Conservation (phyloP, 2,888 invertebrate species). For the Pristionchus arcanus region DNA sequence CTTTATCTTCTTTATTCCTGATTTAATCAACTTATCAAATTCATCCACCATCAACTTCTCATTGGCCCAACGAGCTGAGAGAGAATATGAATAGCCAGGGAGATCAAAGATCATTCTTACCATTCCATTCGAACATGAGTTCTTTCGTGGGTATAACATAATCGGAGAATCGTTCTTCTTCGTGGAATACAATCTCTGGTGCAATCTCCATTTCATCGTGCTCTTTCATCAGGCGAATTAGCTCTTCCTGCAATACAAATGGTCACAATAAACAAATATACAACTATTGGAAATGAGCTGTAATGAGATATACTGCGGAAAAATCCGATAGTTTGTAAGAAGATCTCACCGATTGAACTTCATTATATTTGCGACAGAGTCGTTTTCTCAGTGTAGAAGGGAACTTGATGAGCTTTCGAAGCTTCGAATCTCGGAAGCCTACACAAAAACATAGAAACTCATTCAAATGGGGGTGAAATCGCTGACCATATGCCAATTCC, state of each 20-base stretch:
- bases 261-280: not conserved
- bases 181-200: not conserved
- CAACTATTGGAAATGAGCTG: no score
- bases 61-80: constrained; percentile 9
- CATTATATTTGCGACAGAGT: not conserved
- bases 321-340: not conserved
- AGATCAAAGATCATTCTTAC: not conserved
- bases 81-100: not conserved
- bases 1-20: constrained; percentile 12
- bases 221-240: not conserved
- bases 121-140: not conserved
- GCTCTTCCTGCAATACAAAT: not conserved
- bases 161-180: not conserved
- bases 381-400: not conserved
- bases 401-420: not conserved
- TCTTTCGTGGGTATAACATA: not conserved
- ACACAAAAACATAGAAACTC: not conserved
- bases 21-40: not conserved
- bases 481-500: not conserved
- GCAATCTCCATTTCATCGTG: not conserved
- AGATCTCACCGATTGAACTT: not conserved
- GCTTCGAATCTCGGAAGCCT: not conserved
- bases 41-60: constrained; percentile 6
- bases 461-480: no score
- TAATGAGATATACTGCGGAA: no score